Conservation (phyloP, 2,888 invertebrate species). For the Exocentrus adspersus region DNA sequence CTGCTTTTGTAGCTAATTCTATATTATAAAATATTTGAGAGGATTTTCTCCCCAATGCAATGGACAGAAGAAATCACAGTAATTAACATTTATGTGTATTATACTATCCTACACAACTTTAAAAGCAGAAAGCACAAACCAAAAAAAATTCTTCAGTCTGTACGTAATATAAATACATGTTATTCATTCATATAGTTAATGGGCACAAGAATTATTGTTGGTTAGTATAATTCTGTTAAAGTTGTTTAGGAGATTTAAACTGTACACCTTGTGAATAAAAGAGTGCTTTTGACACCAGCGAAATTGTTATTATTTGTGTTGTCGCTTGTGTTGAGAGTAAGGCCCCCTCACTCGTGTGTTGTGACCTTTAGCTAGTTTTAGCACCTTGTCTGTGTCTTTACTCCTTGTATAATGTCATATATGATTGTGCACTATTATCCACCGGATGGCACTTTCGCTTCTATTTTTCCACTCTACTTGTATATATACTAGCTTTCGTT, state of each 20-base stretch:
- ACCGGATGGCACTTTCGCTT: constrained; percentile 49
- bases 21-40: too few species aligned
- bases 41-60: not conserved
- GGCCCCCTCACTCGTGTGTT: constrained; percentile 59
- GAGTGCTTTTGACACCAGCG: constrained; percentile 43
- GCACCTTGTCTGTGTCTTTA: constrained; percentile 59
- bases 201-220: constrained; percentile 37
- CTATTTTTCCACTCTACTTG: constrained; percentile 42
- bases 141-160: constrained; percentile 34
- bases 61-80: constrained; percentile 32
- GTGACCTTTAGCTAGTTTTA: constrained; percentile 55
- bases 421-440: constrained; percentile 58
- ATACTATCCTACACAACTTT: constrained; percentile 48
- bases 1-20: too few species aligned
- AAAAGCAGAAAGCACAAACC: constrained; percentile 44
- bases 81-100: constrained; percentile 42
- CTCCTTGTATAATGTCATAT: constrained; percentile 53
- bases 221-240: constrained; percentile 32
- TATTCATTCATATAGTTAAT: constrained; percentile 35
- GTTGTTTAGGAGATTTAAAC: constrained; percentile 36
- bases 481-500: constrained; percentile 56
- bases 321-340: constrained; percentile 48
- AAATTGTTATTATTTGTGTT: constrained; percentile 11
- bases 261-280: constrained; percentile 45
- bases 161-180: constrained; percentile 30